Conservation (phyloP, 2,797 vertebrate genomes). For the Megaceryle alcyon region DNA sequence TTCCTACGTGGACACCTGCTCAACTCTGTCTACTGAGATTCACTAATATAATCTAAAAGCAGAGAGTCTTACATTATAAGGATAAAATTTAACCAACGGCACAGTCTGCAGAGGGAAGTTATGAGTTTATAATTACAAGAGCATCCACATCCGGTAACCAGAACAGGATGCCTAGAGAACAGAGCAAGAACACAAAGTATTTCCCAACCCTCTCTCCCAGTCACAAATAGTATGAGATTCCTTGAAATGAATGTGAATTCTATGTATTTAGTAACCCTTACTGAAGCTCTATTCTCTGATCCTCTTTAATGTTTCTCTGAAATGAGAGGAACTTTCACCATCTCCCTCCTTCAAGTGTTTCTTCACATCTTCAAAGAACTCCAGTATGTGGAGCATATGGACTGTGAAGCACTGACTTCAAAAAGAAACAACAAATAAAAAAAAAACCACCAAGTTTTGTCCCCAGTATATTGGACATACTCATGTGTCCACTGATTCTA, state of each 20-base stretch:
- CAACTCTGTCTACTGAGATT: background rate
- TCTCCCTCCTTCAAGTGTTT: background rate
- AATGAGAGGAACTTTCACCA: background rate
- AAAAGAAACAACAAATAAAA: background rate
- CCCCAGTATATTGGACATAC: background rate
- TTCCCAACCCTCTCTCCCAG: background rate
- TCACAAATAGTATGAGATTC: background rate
- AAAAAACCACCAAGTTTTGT: background rate
- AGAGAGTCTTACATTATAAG: background rate
- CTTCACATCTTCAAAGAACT: slow-evolving; percentile 14
- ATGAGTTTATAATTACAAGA: background rate
- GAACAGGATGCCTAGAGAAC: background rate
- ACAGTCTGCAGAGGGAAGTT: background rate
- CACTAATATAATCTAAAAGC: background rate
- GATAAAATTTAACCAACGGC: background rate
- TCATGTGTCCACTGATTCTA: background rate
- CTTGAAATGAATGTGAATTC: background rate
- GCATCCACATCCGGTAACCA: background rate
- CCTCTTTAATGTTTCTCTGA: background rate
- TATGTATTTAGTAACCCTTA: background rate
- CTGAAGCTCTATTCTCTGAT: background rate
- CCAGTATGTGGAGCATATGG: background rate
- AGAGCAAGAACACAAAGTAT: background rate
- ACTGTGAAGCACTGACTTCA: slow-evolving; percentile 2
- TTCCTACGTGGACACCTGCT: background rate